Evolutionary conservation across 2,797 vertebrate species (phyloP).

Genomic region (Balearica regulorum): DNA sequence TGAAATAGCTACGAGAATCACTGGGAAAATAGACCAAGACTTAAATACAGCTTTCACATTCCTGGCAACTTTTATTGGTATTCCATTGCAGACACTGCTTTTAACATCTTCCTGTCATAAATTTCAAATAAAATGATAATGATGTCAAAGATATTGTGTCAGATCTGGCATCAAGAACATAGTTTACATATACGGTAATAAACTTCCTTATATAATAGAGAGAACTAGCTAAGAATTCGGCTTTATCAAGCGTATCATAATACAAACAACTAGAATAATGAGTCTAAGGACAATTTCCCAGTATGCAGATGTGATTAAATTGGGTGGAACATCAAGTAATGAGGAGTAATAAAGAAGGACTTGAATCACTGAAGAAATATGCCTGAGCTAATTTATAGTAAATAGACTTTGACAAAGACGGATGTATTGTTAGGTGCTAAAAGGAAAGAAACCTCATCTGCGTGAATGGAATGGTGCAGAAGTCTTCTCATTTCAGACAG

Average conservation of each 20-base stretch:
- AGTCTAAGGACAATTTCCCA: conserved; percentile 62
- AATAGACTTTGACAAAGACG: conserved; percentile 47
- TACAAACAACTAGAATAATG: conserved; percentile 59
- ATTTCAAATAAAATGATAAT: conserved; percentile 53
- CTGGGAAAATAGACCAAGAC: not conserved
- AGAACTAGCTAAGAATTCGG: conserved; percentile 34
- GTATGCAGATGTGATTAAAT: conserved; percentile 73
- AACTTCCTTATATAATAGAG: conserved; percentile 36
- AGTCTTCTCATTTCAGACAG: not conserved
- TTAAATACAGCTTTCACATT: not conserved
- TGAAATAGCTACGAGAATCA: not conserved
- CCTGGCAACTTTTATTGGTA: not conserved
- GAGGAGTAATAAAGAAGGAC: conserved; percentile 62
- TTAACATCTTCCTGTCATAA: not conserved
- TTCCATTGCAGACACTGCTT: not conserved
- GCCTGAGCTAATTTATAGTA: conserved; percentile 45
- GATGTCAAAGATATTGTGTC: conserved; percentile 32
- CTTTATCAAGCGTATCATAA: conserved; percentile 58
- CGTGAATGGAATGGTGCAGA: not conserved
- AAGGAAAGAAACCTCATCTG: not conserved
- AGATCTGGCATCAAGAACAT: conserved; percentile 44
- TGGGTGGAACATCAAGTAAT: conserved; percentile 72
- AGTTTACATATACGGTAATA: not conserved
- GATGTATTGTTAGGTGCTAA: not conserved
- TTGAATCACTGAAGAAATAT: conserved; percentile 60